Evolutionary conservation across 2,797 vertebrate genomes (phyloP), one percentile per base, ranked within the genome.

Genomic region (Erpetoichthys calabaricus): DNA sequence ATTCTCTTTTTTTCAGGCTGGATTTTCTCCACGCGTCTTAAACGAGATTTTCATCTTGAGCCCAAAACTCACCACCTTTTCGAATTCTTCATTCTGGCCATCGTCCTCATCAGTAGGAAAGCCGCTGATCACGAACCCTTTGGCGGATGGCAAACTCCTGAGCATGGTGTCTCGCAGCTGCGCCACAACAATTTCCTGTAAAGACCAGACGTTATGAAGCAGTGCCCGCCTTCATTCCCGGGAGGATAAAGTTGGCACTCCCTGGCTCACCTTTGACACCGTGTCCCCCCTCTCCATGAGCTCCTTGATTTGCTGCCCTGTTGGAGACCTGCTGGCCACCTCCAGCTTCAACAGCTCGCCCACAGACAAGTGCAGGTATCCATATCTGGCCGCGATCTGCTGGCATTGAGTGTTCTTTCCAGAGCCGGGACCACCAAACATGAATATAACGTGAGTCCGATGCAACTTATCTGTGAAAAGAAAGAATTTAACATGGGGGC

Each of bases 31-130:
- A 43, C 6, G 42, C 5, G 9, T 5, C 10, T 3, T 7, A 5
- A 7, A 10, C 3, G 5, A 42, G 4, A 6, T 7, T 42, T 8
- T 1, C 3, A 45, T 4, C 3, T 5, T 53, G 43, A n/a, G 5
- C 25, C 9, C 52, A 53, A 8, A n/a, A 60, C 72, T 70, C 60
- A 70, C 67, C 2, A 70, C 42, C 4, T n/a, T 10, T 49, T 78
- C 70, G 9, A 70, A 78, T 51, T 71, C 60, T 57, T 59, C 59
- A 47, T 70, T 70, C 45, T 76, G 77, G 9, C 42, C 51, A 49
- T 78, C 56, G 51, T 66, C 70, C 56, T 58, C 47, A 25, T 25
- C 25, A 25, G 25, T 25, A 7, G 67, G 73, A 8, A 74, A 78
- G 56, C 70, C 65, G 0, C 69, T 51, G 0, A 70, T 59, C 61